Evolutionary conservation across 92 coral and sea anemone genomes (phyloP), one percentile per base, ranked within the genome.

Genomic region (Epizoanthus ramosus): DNA sequence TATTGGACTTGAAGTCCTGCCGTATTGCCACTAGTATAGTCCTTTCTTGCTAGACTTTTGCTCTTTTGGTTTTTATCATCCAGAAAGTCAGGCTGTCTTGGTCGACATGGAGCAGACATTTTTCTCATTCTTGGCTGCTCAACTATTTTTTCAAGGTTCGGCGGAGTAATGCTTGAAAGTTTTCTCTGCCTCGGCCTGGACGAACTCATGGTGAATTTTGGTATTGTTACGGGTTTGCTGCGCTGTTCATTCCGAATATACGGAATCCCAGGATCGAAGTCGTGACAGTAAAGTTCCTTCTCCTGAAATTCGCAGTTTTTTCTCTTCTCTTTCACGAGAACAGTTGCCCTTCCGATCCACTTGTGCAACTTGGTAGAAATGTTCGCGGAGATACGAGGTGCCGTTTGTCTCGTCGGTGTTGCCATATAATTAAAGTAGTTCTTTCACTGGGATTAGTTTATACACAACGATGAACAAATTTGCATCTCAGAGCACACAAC

Each of bases 41-140:
- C 71, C 45, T 43, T 63, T 69, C 71, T 77, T 22, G 41, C 60
- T 57, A 77, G 16, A 28, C 6, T 77, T 39, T 77, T 61, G 25
- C 13, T 19, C 47, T 61, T 50, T 50, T 12, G 24, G n/a, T 13
- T 77, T 63, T 77, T 61, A 43, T 18, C 39, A 25, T 61, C 71
- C 28, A 37, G 15, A 21, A 61, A 22, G n/a, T 39, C 82, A 77
- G 16, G 63, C 58, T 16, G 41, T 14, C 41, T 57, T 5, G 56
- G 57, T 22, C 19, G 52, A 63, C 82, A 77, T 22, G 82, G 82
- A 61, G 82, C 82, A 3, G 82, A 77, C 82, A 77, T 41, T 77
- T 77, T 61, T 77, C 82, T 77, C 63, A 37, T 41, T 77, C 37
- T 43, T 19, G 71, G 82, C 50, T 12, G 57, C 63, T 77, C 60